Conservation (phyloP, 2,888 invertebrate species). For the Artemia sp. region DNA sequence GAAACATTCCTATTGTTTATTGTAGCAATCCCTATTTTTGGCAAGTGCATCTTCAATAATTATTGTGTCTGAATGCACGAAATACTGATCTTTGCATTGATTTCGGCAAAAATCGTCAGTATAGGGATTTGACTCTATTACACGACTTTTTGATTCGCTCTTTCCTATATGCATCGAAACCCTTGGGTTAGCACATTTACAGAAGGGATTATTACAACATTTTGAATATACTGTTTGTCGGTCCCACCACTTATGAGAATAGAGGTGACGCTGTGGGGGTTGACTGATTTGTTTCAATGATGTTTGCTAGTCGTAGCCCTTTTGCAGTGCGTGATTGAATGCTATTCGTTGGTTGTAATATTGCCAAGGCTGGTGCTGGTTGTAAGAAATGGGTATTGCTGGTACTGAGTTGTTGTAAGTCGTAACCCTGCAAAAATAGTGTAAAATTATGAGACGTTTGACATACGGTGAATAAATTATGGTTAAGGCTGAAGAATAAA, state of each 20-base stretch:
- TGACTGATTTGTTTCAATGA: not conserved
- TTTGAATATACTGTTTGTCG: not conserved
- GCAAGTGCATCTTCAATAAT: not conserved
- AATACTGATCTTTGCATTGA: conserved; percentile 7
- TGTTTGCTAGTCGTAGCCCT: not conserved
- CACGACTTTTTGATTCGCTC: not conserved
- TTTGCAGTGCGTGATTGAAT: not conserved
- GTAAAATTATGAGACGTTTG: no score
- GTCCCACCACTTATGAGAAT: not conserved
- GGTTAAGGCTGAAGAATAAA: no score
- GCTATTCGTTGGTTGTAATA: not conserved
- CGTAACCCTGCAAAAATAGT: not conserved
- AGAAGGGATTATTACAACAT: no score
- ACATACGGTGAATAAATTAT: no score
- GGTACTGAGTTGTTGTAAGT: conserved; percentile 1
- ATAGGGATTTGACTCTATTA: not conserved
- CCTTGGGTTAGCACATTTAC: not conserved
- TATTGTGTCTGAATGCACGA: not conserved
- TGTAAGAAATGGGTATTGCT: not conserved
- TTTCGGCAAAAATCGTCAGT: not conserved
- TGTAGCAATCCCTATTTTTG: not conserved
- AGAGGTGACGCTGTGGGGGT: not conserved
- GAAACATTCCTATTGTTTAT: no score
- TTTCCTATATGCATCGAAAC: not conserved
- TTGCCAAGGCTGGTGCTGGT: not conserved